Base-by-base conservation (phyloP, 1,140 invertebrate genomes). In the Drosophila carrolli region DNA sequence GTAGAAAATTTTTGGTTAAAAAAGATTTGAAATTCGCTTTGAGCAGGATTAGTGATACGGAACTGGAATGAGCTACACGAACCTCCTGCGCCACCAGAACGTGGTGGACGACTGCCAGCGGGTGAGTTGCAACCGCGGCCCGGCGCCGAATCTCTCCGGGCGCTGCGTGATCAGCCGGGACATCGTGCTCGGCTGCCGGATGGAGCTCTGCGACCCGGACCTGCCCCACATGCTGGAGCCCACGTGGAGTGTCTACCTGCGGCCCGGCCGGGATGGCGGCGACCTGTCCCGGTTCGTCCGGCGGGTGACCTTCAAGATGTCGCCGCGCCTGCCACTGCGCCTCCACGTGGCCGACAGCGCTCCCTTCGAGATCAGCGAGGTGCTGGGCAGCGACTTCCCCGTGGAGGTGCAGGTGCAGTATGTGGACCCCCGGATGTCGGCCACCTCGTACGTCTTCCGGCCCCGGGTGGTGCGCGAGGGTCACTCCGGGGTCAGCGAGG, bases 331-430 rank as follows among this genome's bases (percentile, higher is more conserved):
- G 1, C 83, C 83, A 0, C 50, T 88, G 37, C 79, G 83, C 0
- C 44, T 88, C 9, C 84, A 89, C 16, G 83, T 88, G 46, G 84
- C 83, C 11, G 83, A 88, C 27, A 19, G 48, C 2, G 75, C 83
- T 1, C 83, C 83, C 5, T 88, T 88, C 16, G 83, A 88, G 60
- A 88, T 88, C 13, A 83, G 67, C 35, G 83, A 88, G 10, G 84
- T 88, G 27, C 40, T 88, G 40, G 68, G 62, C 57, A 67, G 75
- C 4, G 83, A 88, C 8, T 88, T 88, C 14, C 83, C 83, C 5
- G 9, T 88, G 4, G 83, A 89, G 44, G 53, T 88, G 35, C 72
- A 83, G 58, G 79, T 88, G 41, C 59, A 89, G 14, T 88, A 88
- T 11, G 23, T 50, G 8, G 80, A 80, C 13, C 32, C 61, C 6